Evolutionary conservation across 1,140 invertebrate species (phyloP), one percentile per base, ranked within the genome.

Genomic region (Homalodisca vitripennis): DNA sequence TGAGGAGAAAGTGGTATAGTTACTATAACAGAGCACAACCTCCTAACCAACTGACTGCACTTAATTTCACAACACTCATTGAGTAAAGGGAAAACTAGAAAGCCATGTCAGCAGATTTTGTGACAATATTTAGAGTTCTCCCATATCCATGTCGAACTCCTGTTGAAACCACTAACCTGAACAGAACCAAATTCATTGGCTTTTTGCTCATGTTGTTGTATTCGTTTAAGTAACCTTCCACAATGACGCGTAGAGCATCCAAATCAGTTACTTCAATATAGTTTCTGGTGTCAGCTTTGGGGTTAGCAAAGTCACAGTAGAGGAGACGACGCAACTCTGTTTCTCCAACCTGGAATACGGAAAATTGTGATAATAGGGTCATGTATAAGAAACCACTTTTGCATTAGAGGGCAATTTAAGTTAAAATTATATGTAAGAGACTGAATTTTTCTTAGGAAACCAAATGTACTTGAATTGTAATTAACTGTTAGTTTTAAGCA

Each of bases 261-360:
- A 97, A 82, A 77, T 98, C 92, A 1, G 82, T 80, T 0, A 96
- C 93, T 84, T 98, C 94, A 74, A 92, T 87, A 73, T 98, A 98
- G 74, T 92, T 86, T 46, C 93, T 87, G 27, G 86, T 86, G 73
- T 98, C 95, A 0, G 90, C 90, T 85, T 97, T 98, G 0, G 94
- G 92, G 83, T 98, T 96, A 0, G 88, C 87, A 80, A 98, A 99
- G 79, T 98, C 95, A 80, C 97, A 99, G 78, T 93, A 99, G 31
- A 98, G 88, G 47, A 98, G 83, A 73, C 90, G 91, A 66, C 95
- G 85, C 17, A 98, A 81, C 79, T 97, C 91, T 51, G 84, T 81
- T 76, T 94, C 92, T 2, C 86, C 88, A 47, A 93, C 84, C 86
- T 88, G 71, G 70, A 76, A 75, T 74, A 69, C 6, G 17, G 17